These are phyloP conservation scores for Torymus tubicola DNA, from an alignment of 2,888 invertebrate species.

Conservation along the genomic window DNA sequence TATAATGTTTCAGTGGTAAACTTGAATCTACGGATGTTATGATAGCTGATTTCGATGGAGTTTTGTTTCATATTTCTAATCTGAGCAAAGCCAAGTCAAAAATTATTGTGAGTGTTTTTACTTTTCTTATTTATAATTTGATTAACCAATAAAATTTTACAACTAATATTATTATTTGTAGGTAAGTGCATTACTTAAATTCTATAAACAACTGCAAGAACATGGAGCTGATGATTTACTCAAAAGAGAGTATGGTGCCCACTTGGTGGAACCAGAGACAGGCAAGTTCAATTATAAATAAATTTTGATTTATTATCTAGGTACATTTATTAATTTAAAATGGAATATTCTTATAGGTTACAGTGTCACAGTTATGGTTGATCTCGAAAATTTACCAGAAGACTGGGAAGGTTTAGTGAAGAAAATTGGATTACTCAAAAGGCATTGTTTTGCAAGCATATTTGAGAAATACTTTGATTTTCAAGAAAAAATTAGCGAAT, in stretches of 20 bases:
- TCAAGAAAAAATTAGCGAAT: slow-evolving; percentile 97
- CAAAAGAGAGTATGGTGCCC: slow-evolving; percentile 92
- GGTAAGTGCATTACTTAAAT: slow-evolving; percentile 99
- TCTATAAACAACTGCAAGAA: slow-evolving; percentile 98
- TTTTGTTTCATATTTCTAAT: slow-evolving; percentile 98
- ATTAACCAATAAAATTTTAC: background rate
- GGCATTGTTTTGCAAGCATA: slow-evolving; percentile 99
- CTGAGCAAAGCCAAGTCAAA: slow-evolving; percentile 97
- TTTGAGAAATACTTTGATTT: slow-evolving; percentile 99
- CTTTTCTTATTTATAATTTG: background rate
- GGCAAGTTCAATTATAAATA: slow-evolving; percentile 78
- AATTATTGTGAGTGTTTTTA: slow-evolving; percentile 88
- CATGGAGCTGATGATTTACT: slow-evolving; percentile 98
- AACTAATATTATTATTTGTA: slow-evolving; percentile 72
- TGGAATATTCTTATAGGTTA: slow-evolving; percentile 82
- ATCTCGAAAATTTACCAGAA: slow-evolving; percentile 93
- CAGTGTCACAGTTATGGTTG: slow-evolving; percentile 95
- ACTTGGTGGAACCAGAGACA: slow-evolving; percentile 90
- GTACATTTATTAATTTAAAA: background rate
- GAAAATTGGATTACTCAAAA: slow-evolving; percentile 94
- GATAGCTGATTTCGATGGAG: slow-evolving; percentile 99
- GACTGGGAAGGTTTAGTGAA: slow-evolving; percentile 94
- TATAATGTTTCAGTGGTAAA: slow-evolving; percentile 84
- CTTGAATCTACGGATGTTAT: slow-evolving; percentile 96
- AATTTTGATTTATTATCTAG: background rate